Percentiles rank a stretch among this genome's conserved stretches.
Conservation (phyloP, 2,113 vertebrate genomes). For the Irena cyanogastra region DNA sequence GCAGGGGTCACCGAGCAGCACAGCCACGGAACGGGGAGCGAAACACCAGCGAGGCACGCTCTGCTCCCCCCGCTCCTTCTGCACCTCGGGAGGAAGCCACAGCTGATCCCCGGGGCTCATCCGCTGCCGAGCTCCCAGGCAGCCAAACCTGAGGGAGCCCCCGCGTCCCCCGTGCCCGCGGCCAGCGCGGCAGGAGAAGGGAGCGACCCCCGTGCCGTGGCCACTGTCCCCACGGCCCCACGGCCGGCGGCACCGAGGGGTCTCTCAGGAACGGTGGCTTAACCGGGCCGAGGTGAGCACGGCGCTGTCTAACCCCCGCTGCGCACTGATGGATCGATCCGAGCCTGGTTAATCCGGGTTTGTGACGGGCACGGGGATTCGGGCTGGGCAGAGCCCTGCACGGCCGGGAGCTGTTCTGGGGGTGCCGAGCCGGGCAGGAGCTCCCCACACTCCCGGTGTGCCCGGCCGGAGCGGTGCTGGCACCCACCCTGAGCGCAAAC, state of each 20-base stretch:
- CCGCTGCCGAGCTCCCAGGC: fast-evolving
- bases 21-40: fast-evolving
- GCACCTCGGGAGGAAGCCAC: background rate
- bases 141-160: fast-evolving
- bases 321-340: background rate
- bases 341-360: background rate
- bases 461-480: background rate
- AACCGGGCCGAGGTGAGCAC: background rate
- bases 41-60: fast-evolving
- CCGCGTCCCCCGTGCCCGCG: fast-evolving
- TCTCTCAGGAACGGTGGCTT: background rate
- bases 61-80: fast-evolving
- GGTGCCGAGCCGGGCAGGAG: fast-evolving
- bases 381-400: fast-evolving
- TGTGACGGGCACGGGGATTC: background rate
- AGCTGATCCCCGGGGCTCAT: fast-evolving
- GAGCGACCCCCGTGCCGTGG: background rate
- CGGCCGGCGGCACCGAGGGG: background rate
- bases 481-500: background rate
- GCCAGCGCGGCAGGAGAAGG: background rate
- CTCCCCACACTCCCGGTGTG: background rate
- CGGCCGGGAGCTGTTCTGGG: background rate
- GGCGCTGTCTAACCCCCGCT: background rate
- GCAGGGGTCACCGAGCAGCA: background rate
- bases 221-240: fast-evolving